A percentile compares a stretch with the other conserved stretches of the same genome.
These are phyloP conservation scores for Taphrorychus bicolor DNA, from an alignment of 2,888 invertebrate species.

Conservation along the genomic window DNA sequence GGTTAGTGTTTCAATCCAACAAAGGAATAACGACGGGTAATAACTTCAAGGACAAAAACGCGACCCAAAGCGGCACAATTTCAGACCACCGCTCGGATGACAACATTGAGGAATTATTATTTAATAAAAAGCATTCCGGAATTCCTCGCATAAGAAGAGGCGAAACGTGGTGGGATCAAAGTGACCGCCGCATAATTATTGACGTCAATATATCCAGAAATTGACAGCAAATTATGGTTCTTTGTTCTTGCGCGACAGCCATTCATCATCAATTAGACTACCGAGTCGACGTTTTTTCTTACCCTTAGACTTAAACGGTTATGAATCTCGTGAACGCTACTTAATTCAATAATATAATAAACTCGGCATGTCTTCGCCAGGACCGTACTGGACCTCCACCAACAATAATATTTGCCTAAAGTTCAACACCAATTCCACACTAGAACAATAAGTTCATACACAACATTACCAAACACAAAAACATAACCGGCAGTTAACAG, in stretches of 20 bases:
- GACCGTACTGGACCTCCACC: not conserved
- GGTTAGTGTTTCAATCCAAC: constrained; percentile 6
- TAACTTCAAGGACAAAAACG: constrained; percentile 1
- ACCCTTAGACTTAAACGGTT: constrained; percentile 45
- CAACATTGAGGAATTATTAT: constrained; percentile 43
- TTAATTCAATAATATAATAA: constrained; percentile 15
- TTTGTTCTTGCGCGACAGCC: constrained; percentile 58
- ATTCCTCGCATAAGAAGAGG: constrained; percentile 39
- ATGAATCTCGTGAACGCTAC: constrained; percentile 46
- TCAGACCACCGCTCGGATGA: constrained; percentile 43
- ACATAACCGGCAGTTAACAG: constrained; percentile 13
- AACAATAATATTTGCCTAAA: not conserved
- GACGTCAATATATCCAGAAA: constrained; percentile 60
- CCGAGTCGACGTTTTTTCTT: constrained; percentile 42
- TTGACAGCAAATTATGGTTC: constrained; percentile 62
- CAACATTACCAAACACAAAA: not conserved
- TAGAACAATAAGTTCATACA: not conserved
- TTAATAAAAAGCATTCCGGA: constrained; percentile 43
- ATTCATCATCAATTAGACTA: constrained; percentile 60
- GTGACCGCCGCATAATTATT: constrained; percentile 57
- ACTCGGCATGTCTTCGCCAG: not conserved
- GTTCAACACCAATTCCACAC: not conserved
- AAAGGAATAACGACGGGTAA: not conserved
- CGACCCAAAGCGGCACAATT: constrained; percentile 9
- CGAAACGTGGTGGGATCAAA: constrained; percentile 48